phyloP scores from a whole-genome alignment of 2,113 vertebrate species.

The Ranitomeya variabilis region DNA sequence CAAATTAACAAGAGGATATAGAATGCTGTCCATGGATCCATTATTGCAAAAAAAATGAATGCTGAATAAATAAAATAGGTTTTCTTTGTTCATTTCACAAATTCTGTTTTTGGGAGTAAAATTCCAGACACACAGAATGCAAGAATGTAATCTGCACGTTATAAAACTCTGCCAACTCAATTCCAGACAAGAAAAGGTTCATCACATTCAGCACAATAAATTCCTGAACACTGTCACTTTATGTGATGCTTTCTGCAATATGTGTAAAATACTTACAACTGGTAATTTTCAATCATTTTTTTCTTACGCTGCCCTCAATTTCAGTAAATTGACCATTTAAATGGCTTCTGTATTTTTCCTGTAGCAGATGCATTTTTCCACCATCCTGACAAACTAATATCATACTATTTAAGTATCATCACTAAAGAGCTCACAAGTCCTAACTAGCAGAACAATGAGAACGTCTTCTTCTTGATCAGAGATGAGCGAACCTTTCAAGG shows the following conservation, averaged over 20 bases:
- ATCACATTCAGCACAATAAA: not conserved
- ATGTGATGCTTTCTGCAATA: not conserved
- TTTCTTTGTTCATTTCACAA: not conserved
- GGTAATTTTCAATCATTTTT: not conserved
- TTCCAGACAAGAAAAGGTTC: not conserved
- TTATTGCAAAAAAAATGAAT: not conserved
- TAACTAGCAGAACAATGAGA: not conserved
- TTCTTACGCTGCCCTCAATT: not conserved
- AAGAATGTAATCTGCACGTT: not conserved
- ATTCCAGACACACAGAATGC: not conserved
- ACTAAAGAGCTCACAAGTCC: not conserved
- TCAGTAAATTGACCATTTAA: not conserved
- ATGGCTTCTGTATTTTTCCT: not conserved
- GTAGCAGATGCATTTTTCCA: not conserved
- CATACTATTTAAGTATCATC: not conserved
- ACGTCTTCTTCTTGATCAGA: not conserved
- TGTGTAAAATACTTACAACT: conserved; percentile 1
- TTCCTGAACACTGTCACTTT: not conserved
- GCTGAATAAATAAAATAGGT: not conserved
- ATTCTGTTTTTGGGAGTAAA: no score
- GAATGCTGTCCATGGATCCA: not conserved
- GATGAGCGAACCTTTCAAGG: no score
- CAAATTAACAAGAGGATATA: not conserved
- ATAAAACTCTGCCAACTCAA: not conserved
- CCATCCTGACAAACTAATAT: not conserved